Base-by-base conservation (phyloP, 2,888 invertebrate species). In the Drosophila antonietae region DNA sequence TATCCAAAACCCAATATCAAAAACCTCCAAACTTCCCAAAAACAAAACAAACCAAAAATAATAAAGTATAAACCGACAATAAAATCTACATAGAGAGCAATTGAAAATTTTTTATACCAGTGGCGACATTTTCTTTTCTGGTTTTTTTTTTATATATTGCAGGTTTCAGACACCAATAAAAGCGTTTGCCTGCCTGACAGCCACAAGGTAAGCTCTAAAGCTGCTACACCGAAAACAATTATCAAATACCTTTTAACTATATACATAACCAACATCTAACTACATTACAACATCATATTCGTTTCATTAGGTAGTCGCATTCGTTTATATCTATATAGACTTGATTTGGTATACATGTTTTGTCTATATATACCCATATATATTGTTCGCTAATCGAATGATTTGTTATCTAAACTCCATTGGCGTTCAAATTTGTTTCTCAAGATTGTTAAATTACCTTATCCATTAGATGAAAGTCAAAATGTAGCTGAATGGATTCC, bases 181-280 rank as follows among this genome's bases (percentile, higher is more conserved):
- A 92, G 92, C 92, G 86, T 92, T 92, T 91, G 92, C 92, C 92
- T 92, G 92, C 92, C 92, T 92, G 83, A 92, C 92, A 91, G 87
- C 92, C 86, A 90, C 92, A 91, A 92, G 92, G 92, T 92, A 92
- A 92, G 92, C 80, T 76, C 60, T 69, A 68, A 81, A 84, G 74
- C 79, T 83, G 86, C 74, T 83, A 68, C 41, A 71, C 75, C 73
- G 73, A 82, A 81, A 75, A 75, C 68, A 72, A 72, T 67, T 63
- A 57, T 69, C 44, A 51, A 78, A 59, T 63, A 60, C 64, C 65
- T 59, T 37, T 44, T 67, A 66, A 49, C 37, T 77, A 62, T 74
- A 62, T 66, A 68, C 58, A 62, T 60, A 66, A 58, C 20, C 55
- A 20, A 65, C 52, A 69, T 57, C 41, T 64, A 47, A 44, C 43